Percentiles rank a stretch among this genome's conserved stretches.
Conservation (phyloP, 1,140 invertebrate genomes). For the Cotesia chilonis region DNA sequence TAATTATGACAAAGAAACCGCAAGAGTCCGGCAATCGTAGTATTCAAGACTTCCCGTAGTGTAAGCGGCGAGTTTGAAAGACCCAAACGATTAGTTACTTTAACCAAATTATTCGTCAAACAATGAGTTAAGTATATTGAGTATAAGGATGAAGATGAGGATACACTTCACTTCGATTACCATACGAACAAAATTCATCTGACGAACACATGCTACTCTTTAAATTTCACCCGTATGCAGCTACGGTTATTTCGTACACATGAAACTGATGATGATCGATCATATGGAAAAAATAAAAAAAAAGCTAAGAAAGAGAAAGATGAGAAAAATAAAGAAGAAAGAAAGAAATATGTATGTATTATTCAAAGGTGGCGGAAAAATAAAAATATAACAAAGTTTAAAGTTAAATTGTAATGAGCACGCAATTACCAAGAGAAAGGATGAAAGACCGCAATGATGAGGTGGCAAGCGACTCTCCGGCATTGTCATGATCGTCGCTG, state of each 20-base stretch:
- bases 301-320: neutral
- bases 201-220: no score
- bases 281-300: no score
- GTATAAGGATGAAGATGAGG: neutral
- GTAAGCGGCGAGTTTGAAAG: slow-evolving; percentile 54
- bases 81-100: slow-evolving; percentile 65
- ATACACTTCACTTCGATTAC: no score
- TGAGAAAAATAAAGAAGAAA: slow-evolving; percentile 6
- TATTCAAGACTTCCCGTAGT: slow-evolving; percentile 20
- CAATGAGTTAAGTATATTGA: slow-evolving; percentile 46
- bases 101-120: slow-evolving; percentile 64
- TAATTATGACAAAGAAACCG: slow-evolving; percentile 65
- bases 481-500: slow-evolving; percentile 53
- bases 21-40: slow-evolving; percentile 43
- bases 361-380: slow-evolving; percentile 25
- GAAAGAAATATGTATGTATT: neutral
- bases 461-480: slow-evolving; percentile 38
- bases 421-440: slow-evolving; percentile 26
- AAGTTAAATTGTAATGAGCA: slow-evolving; percentile 35
- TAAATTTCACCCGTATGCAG: neutral
- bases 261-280: slow-evolving; percentile 2
- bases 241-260: neutral
- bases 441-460: slow-evolving; percentile 25
- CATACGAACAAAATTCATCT: no score
- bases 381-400: slow-evolving; percentile 23